Percentiles rank a stretch among this genome's conserved stretches.
phyloP scores from a whole-genome alignment of 2,888 invertebrate species.

The Oxyscelio sp. region DNA sequence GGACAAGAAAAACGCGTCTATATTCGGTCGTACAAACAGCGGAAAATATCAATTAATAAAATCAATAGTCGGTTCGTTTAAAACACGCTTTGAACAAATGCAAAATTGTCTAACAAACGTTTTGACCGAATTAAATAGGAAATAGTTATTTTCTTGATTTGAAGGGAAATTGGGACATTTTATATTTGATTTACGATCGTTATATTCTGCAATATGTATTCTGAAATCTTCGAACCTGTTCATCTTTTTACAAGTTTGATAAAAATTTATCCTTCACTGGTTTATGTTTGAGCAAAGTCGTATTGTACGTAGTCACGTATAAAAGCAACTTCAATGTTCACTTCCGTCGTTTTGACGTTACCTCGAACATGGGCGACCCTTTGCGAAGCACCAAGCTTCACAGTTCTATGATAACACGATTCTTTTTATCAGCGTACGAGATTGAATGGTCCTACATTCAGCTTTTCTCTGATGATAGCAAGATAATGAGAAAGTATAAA shows the following conservation, averaged over 20 bases:
- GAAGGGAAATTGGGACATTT: constrained; percentile 1
- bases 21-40: not conserved
- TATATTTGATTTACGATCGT: constrained; percentile 47
- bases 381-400: constrained; percentile 65
- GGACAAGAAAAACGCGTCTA: not conserved
- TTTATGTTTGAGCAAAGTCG: constrained; percentile 64
- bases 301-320: constrained; percentile 70
- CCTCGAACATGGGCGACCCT: constrained; percentile 80
- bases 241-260: constrained; percentile 70
- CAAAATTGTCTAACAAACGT: not conserved
- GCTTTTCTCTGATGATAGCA: constrained; percentile 55
- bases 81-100: not conserved
- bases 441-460: constrained; percentile 71
- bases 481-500: constrained; percentile 67
- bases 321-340: constrained; percentile 70
- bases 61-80: constrained; percentile 9
- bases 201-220: constrained; percentile 59
- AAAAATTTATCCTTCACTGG: constrained; percentile 68
- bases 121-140: not conserved
- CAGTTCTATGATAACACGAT: constrained; percentile 79
- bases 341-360: constrained; percentile 76
- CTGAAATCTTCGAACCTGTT: constrained; percentile 54
- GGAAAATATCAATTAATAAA: constrained; percentile 4
- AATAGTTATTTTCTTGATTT: constrained; percentile 22
- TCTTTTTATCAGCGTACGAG: constrained; percentile 69